Percentiles rank a stretch among this genome's conserved stretches.
phyloP scores from a whole-genome alignment of 1,140 invertebrate species.

The Ganaspis sp. region DNA sequence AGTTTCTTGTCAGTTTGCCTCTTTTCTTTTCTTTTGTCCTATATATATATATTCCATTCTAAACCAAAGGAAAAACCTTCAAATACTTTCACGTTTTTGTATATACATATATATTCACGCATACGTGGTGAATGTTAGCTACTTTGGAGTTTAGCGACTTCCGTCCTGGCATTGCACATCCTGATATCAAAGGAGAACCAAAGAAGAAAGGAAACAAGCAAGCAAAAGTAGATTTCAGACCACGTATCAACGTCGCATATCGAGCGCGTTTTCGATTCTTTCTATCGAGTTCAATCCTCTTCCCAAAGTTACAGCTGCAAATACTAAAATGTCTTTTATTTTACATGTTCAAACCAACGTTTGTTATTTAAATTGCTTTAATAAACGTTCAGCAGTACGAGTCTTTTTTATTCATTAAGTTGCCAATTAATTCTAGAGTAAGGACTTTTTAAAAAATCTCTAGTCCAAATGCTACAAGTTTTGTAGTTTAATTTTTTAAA shows the following conservation, averaged over 20 bases:
- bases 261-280: slow-evolving; percentile 18
- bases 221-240: slow-evolving; percentile 12
- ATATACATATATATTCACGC: neutral
- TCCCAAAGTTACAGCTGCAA: slow-evolving; percentile 3
- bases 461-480: no score
- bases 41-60: neutral
- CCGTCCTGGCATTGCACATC: slow-evolving; percentile 4
- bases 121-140: slow-evolving; percentile 21
- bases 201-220: slow-evolving; percentile 16
- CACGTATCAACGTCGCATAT: slow-evolving; percentile 13
- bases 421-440: no score
- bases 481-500: no score
- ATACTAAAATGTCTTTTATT: neutral
- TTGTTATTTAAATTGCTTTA: neutral
- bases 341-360: neutral
- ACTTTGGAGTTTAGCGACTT: slow-evolving; percentile 27
- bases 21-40: neutral
- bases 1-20: neutral
- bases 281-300: slow-evolving; percentile 23
- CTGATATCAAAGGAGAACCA: slow-evolving; percentile 8
- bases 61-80: neutral
- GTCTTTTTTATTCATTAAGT: no score
- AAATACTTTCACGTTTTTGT: slow-evolving; percentile 23
- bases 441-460: no score
- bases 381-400: neutral